Evolutionary conservation across 2,888 invertebrate genomes (phyloP).

Genomic region (Protonemura montana): DNA sequence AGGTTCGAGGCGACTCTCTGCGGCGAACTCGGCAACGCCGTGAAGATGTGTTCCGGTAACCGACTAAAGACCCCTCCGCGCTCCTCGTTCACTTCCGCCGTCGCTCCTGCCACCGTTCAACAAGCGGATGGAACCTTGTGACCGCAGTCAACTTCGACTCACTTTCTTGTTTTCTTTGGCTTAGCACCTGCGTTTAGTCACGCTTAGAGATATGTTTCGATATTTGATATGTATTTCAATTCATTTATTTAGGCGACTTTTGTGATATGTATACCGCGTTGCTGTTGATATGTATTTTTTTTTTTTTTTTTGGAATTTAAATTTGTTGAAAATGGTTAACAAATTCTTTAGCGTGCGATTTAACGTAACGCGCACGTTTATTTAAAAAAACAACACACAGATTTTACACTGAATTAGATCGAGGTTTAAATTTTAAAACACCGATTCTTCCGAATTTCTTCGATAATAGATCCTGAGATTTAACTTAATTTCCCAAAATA

Average conservation of each 20-base stretch:
- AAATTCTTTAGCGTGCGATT: too few relatives aligned
- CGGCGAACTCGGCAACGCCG: constrained; percentile 61
- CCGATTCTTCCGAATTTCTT: neutral
- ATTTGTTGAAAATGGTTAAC: too few relatives aligned
- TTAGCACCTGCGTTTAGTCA: neutral
- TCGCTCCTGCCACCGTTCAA: constrained; percentile 23
- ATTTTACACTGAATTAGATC: neutral
- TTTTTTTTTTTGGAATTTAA: too few relatives aligned
- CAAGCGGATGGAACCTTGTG: neutral
- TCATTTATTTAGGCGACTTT: neutral
- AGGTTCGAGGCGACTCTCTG: constrained; percentile 77
- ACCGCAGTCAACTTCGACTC: too few relatives aligned
- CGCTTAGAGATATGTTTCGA: neutral
- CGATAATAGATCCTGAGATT: neutral
- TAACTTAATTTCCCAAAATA: neutral
- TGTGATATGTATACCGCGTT: neutral
- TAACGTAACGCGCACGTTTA: too few relatives aligned
- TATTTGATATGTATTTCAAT: neutral
- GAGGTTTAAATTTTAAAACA: neutral
- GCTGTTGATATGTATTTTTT: too few relatives aligned
- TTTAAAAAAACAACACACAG: too few relatives aligned
- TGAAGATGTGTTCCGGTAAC: constrained; percentile 40
- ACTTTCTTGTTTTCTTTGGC: constrained; percentile 59
- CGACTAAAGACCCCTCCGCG: constrained; percentile 40
- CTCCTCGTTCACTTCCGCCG: constrained; percentile 41